Conservation (phyloP, 2,888 invertebrate genomes). For the Acanthosepion lycidas region DNA sequence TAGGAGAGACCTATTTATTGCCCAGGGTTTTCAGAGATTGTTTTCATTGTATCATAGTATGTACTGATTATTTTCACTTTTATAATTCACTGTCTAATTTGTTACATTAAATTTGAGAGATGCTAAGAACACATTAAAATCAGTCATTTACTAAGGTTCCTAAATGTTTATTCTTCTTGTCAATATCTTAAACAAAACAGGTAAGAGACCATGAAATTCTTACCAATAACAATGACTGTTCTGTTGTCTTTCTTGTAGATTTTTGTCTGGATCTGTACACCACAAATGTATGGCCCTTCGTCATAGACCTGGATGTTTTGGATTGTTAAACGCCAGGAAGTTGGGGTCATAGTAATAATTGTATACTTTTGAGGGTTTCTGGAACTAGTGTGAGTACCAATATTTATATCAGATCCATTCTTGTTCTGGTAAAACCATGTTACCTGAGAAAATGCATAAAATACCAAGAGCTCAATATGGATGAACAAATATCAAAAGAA, state of each 20-base stretch:
- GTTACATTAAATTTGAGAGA: too few relatives aligned
- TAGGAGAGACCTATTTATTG: too few relatives aligned
- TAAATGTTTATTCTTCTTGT: too few relatives aligned
- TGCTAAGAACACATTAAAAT: too few relatives aligned
- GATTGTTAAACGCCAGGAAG: constrained; percentile 66
- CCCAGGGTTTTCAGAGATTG: too few relatives aligned
- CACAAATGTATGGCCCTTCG: constrained; percentile 64
- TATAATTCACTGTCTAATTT: too few relatives aligned
- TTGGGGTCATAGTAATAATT: constrained; percentile 65
- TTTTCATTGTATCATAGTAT: too few relatives aligned
- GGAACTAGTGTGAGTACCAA: constrained; percentile 63
- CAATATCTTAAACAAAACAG: too few relatives aligned
- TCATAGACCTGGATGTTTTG: constrained; percentile 65
- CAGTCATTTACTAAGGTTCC: too few relatives aligned
- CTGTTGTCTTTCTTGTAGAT: constrained; percentile 60
- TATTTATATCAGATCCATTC: constrained; percentile 52
- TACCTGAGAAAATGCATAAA: constrained; percentile 54
- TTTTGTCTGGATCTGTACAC: constrained; percentile 63
- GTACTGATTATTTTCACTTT: too few relatives aligned
- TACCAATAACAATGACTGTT: constrained; percentile 57
- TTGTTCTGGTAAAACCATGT: constrained; percentile 51
- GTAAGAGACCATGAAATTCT: constrained; percentile 35
- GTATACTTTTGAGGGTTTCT: constrained; percentile 65
- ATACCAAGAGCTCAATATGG: background rate
- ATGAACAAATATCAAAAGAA: background rate